Evolutionary conservation across 2,888 invertebrate species (phyloP).

Genomic region (Micropterix aruncella): DNA sequence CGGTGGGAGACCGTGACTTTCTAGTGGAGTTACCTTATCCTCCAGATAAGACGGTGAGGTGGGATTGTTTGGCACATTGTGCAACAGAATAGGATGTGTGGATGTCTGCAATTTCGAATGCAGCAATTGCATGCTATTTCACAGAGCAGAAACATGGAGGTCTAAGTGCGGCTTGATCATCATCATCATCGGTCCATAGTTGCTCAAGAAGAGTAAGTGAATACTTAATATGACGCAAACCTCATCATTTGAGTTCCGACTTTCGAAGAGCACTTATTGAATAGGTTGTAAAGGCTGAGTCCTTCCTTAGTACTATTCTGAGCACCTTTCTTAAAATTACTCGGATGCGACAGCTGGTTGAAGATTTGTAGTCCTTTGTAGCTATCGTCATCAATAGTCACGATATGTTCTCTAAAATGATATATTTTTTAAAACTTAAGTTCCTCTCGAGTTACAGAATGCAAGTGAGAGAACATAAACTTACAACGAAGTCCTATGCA

Average conservation of each 20-base stretch:
- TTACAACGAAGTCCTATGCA: slow-evolving; percentile 49
- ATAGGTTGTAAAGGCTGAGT: slow-evolving; percentile 54
- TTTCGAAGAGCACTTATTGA: slow-evolving; percentile 57
- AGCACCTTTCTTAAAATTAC: slow-evolving; percentile 53
- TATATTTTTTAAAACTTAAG: slow-evolving; percentile 2
- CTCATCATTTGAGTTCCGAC: slow-evolving; percentile 50
- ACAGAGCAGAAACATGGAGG: too few species aligned
- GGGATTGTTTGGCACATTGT: too few species aligned
- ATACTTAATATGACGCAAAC: too few species aligned
- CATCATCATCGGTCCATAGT: too few species aligned
- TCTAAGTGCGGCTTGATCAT: too few species aligned
- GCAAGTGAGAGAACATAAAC: slow-evolving; percentile 15
- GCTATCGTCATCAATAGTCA: slow-evolving; percentile 56
- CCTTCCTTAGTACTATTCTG: slow-evolving; percentile 49
- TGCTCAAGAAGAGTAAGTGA: too few species aligned
- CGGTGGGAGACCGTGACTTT: too few species aligned
- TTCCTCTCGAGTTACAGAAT: slow-evolving; percentile 1
- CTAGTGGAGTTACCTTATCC: too few species aligned
- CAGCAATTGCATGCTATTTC: too few species aligned
- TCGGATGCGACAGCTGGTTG: slow-evolving; percentile 55
- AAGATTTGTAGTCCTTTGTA: slow-evolving; percentile 69
- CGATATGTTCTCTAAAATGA: slow-evolving; percentile 44
- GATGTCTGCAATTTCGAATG: too few species aligned
- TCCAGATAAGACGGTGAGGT: too few species aligned
- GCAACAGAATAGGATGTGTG: too few species aligned